Evolutionary conservation across 2,888 invertebrate species (phyloP), one percentile per base, ranked within the genome.

Genomic region (Heliconius cydno): DNA sequence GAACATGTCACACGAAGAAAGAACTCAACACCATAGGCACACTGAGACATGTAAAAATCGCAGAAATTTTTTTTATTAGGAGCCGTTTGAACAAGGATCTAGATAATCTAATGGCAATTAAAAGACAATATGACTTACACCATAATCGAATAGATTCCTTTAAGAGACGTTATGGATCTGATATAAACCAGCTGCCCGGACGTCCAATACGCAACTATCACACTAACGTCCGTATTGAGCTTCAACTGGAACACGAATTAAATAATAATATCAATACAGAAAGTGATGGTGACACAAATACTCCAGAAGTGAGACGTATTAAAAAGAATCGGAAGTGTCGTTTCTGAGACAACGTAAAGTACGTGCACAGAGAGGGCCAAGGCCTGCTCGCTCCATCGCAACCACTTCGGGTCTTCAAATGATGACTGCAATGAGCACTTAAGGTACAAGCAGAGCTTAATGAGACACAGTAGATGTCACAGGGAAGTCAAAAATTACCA

Each of bases 311-410:
- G 13, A 41, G 78, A n/a, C 76, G 73, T n/a, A 88, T 57, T 57
- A 22, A 87, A 46, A 30, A 88, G 72, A 83, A 87, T 3, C 92
- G 92, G 41, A 91, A 91, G 3, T 96, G 96, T 82, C 92, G 92
- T 19, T 88, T 92, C 63, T 96, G 96, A 85, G 89, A 89, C 6
- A 95, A 96, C 85, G 85, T 96, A 82, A 95, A 94, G 81, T 91
- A 95, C 85, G 89, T 90, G 19, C 96, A 96, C 87, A 88, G 87
- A 1, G 89, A 90, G 15, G 87, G 89, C 30, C 46, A 67, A 3
- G 25, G 38, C 41, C n/a, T 70, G 41, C 5, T 70, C 13, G 5
- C n/a, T 7, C 38, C 38, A 2, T 6, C 41, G 70, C 70, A 6
- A 22, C 70, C 30, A 15, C 66, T 6, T 13, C 63, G 25, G 3